Evolutionary conservation across 2,113 vertebrate genomes (phyloP), one percentile per base, ranked within the genome.

Genomic region (Eira barbara): DNA sequence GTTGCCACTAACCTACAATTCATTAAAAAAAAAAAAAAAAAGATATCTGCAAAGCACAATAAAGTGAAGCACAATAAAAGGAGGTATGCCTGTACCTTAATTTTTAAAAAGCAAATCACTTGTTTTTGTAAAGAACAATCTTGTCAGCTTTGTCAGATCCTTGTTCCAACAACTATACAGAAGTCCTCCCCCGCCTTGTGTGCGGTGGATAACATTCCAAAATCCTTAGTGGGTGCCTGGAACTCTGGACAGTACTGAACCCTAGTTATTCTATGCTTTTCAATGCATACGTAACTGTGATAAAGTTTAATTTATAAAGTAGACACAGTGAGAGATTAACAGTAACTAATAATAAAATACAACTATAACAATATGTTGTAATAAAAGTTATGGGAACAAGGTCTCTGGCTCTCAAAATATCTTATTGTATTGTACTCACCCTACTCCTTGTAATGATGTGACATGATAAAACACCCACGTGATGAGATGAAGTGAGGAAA

Each of bases 31-130:
- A 73, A 10, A 69, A 36, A 73, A 13, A 73, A 36, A 71, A 39
- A 73, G 36, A 25, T 74, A 74, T 45, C 73, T 74, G 25, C 39
- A 74, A 74, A 27, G 39, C 39, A 27, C 23, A 74, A 39, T 39
- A 73, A 36, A 71, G 67, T 73, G 69, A 25, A 73, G 69, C 69
- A 73, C 69, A 73, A 74, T 74, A 15, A 74, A 45, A 74, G 39
- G 21, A 42, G 25, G 23, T 45, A 42, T 42, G 39, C 23, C 73
- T 74, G 0, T 45, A 69, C 7, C 25, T 91, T 79, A 65, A 91
- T 86, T 94, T 94, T 1, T 55, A 36, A 85, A 74, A 94, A 87
- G 91, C 49, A 86, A 61, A 95, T 91, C 12, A 71, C n/a, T 85
- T 25, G 78, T 29, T 69, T 90, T 79, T 85, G 17, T 91, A 71